Percentiles rank a stretch among this genome's conserved stretches.
Conservation (phyloP, 2,888 invertebrate species). For the Lithophane semibrunnea region DNA sequence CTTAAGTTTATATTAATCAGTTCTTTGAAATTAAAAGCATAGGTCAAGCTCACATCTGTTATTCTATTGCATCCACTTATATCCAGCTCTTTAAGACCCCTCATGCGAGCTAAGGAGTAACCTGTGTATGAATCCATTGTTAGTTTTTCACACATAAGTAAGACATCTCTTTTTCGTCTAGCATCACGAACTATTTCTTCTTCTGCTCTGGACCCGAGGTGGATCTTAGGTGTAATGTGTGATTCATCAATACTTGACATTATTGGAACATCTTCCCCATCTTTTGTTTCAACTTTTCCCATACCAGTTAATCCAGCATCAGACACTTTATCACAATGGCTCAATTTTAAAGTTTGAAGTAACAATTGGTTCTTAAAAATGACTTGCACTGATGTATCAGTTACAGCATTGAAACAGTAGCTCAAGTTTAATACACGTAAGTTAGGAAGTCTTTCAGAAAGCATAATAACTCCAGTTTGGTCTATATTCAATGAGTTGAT, state of each 20-base stretch:
- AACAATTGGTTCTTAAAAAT: slow-evolving; percentile 92
- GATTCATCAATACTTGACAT: slow-evolving; percentile 79
- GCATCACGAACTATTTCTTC: slow-evolving; percentile 93
- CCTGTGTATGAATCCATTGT: slow-evolving; percentile 83
- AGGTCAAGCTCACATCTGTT: slow-evolving; percentile 93
- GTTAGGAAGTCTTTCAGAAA: slow-evolving; percentile 91
- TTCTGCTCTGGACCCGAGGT: slow-evolving; percentile 92
- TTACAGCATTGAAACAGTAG: slow-evolving; percentile 93
- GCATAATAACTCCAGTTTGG: slow-evolving; percentile 91
- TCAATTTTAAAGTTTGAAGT: slow-evolving; percentile 91
- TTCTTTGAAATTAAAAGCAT: slow-evolving; percentile 92
- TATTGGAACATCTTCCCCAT: slow-evolving; percentile 78
- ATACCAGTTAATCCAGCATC: slow-evolving; percentile 94
- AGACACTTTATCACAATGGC: slow-evolving; percentile 92
- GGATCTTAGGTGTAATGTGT: slow-evolving; percentile 83
- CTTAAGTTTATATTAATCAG: slow-evolving; percentile 91
- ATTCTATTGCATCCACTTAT: slow-evolving; percentile 93
- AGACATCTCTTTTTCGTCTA: slow-evolving; percentile 91
- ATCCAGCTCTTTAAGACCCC: slow-evolving; percentile 90
- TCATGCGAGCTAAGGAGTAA: slow-evolving; percentile 89
- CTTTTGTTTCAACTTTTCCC: slow-evolving; percentile 84
- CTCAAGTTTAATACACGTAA: slow-evolving; percentile 91
- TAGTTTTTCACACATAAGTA: slow-evolving; percentile 91
- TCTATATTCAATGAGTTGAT: slow-evolving; percentile 91
- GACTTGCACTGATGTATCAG: slow-evolving; percentile 92